Evolutionary conservation across 2,888 invertebrate genomes (phyloP), one percentile per base, ranked within the genome.

Genomic region (Tipula lateralis): DNA sequence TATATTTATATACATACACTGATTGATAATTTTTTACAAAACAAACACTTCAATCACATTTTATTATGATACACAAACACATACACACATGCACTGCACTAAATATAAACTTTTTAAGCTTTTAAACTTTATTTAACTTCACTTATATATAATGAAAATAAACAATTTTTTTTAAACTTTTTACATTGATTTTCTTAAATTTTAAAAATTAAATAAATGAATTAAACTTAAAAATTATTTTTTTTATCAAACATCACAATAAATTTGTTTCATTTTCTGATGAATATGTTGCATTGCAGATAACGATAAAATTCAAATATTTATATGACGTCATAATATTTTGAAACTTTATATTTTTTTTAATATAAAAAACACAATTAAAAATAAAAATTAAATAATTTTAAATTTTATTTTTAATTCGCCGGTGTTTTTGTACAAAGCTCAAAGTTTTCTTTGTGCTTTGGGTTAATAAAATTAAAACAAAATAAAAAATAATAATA

Each of bases 201-300:
- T n/a, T n/a, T 44, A 66, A 66, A 66, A 66, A 19, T 16, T 66
- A 9, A 0, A 44, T 1, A 44, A 44, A 50, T 66, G 12, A 66
- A 66, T 66, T n/a, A 44, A 44, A 44, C 39, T 44, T 16, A 16
- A 50, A n/a, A n/a, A n/a, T n/a, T n/a, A n/a, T n/a, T n/a, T n/a
- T n/a, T 50, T 44, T 6, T 50, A 7, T 3, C 19, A 66, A 39
- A 39, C 9, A 19, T 0, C 66, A 66, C 66, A 24, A 13, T 24
- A 2, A 66, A 66, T 66, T 66, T 24, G 24, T 7, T 66, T 66
- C 24, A 2, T 9, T 66, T 66, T 7, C 4, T 29, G 29, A 81
- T 81, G 29, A 29, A 81, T n/a, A n/a, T 84, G 84, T 84, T 84
- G 84, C 84, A 84, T 16, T 84, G 84, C 84, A 84, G 84, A 84